Evolutionary conservation across 2,888 invertebrate species (phyloP).

Genomic region (Drosophila prolongata): DNA sequence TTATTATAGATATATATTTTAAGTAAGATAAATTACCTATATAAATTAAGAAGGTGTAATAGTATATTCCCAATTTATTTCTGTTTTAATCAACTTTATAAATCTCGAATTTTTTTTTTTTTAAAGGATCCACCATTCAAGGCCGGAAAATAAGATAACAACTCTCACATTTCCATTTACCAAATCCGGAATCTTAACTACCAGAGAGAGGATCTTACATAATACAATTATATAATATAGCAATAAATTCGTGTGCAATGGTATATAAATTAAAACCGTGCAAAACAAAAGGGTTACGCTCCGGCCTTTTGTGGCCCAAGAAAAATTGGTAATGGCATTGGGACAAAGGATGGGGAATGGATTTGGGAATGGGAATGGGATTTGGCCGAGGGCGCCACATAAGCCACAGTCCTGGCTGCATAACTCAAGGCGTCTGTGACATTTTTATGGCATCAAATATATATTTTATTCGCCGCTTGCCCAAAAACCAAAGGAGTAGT

Average conservation of each 20-base stretch:
- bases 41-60: too few relatives aligned
- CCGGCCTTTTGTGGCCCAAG: conserved; percentile 16
- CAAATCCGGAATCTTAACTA: conserved; percentile 39
- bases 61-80: background rate
- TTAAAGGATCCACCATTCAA: background rate
- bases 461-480: conserved; percentile 67
- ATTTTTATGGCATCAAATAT: conserved; percentile 73
- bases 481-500: conserved; percentile 3
- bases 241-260: conserved; percentile 65
- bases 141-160: conserved; percentile 12
- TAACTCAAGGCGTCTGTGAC: conserved; percentile 79
- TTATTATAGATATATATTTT: too few relatives aligned
- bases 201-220: conserved; percentile 25
- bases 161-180: conserved; percentile 9
- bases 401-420: conserved; percentile 70
- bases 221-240: conserved; percentile 70
- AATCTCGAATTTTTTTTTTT: background rate
- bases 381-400: conserved; percentile 52
- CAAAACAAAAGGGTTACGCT: conserved; percentile 73
- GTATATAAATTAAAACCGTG: conserved; percentile 65
- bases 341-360: conserved; percentile 11
- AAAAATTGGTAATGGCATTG: conserved; percentile 32
- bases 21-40: too few relatives aligned
- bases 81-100: background rate
- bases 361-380: conserved; percentile 24